Base-by-base conservation (phyloP, 2,797 vertebrate genomes). In the Nothura maculosa region DNA sequence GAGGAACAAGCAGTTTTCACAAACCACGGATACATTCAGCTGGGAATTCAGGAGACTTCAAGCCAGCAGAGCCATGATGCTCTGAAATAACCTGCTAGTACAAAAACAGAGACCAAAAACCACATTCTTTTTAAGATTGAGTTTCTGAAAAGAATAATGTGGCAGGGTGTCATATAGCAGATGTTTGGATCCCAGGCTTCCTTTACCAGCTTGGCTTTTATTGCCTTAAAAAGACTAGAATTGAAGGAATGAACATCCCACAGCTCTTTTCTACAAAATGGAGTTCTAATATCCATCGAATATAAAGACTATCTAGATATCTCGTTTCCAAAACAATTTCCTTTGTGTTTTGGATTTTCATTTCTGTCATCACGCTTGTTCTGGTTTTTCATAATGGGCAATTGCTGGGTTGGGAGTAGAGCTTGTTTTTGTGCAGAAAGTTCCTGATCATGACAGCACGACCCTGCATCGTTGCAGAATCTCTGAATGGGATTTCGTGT, bases 121-220 rank as follows among this genome's bases (percentile, higher is more conserved):
- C 64, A 52, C 50, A n/a, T 3, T 67, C 20, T 48, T 77, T 73
- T 54, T 30, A 61, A 89, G 50, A 55, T 2, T 10, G 19, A 19
- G n/a, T 68, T 92, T 92, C 57, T 87, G 58, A 69, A 74, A 80
- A 74, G 14, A 92, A 74, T 64, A 32, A 34, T 20, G 48, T 67
- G 61, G 22, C 57, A 90, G 36, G 9, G 36, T 85, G 57, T 80
- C 45, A 72, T n/a, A 72, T 30, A 58, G 61, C 57, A 87, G 72
- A 80, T 92, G 61, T 90, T 82, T 87, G 18, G 34, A 86, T 20
- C 32, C 17, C 25, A 92, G 34, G 8, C n/a, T 90, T 95, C 47
- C 75, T 82, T 92, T 94, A 52, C 42, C n/a, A 81, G 47, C 30
- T 91, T 93, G 88, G 83, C 24, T 93, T 88, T 48, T 81, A 69